Evolutionary conservation across 1,140 invertebrate species (phyloP).

Genomic region (Propsilocerus akamusi): DNA sequence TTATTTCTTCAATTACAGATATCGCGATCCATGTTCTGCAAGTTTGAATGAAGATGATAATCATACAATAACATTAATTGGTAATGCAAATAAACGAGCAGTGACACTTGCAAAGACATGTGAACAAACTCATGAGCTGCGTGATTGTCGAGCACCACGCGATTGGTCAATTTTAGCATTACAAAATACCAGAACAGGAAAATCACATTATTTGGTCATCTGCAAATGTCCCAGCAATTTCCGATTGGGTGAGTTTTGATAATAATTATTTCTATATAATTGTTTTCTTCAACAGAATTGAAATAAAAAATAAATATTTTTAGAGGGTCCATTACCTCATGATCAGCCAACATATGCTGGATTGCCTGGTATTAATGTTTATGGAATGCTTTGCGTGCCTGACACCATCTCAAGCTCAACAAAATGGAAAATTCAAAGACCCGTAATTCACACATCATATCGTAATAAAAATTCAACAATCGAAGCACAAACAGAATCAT

Average conservation of each 20-base stretch:
- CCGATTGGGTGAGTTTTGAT: constrained; percentile 47
- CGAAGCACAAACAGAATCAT: too few relatives aligned
- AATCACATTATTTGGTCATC: constrained; percentile 85
- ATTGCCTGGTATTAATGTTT: constrained; percentile 78
- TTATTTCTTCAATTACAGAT: constrained; percentile 20
- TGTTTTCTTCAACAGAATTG: not conserved
- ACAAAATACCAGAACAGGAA: constrained; percentile 80
- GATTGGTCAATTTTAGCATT: constrained; percentile 84
- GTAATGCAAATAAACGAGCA: constrained; percentile 59
- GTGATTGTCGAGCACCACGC: constrained; percentile 65
- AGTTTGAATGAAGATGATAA: constrained; percentile 73
- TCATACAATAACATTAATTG: constrained; percentile 75
- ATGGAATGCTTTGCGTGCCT: constrained; percentile 79
- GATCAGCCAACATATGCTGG: constrained; percentile 85
- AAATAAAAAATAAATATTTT: constrained; percentile 10
- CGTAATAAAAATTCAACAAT: not conserved
- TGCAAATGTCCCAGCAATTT: constrained; percentile 73
- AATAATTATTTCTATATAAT: not conserved
- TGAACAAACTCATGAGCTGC: constrained; percentile 73
- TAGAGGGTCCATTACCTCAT: constrained; percentile 84
- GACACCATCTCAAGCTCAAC: constrained; percentile 15
- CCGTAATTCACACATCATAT: constrained; percentile 18
- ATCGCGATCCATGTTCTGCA: constrained; percentile 76
- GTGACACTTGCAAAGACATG: constrained; percentile 84
- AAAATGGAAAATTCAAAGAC: constrained; percentile 8